Base-by-base conservation (phyloP, 2,113 vertebrate species). In the Solea solea region DNA sequence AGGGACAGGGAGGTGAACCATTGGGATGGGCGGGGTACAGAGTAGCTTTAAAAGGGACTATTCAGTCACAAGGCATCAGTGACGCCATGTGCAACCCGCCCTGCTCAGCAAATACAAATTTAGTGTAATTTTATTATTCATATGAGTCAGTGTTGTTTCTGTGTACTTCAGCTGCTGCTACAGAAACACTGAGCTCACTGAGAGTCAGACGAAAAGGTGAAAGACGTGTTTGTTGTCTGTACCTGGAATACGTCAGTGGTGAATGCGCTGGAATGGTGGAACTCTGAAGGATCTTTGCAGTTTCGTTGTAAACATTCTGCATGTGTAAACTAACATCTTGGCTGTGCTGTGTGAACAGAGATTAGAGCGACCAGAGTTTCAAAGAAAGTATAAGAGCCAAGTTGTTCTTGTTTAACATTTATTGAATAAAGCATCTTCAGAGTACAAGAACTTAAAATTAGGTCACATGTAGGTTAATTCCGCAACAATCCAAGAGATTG, bases 21-120 rank as follows among this genome's bases (percentile, higher is more conserved):
- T 52, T 60, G 15, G 68, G 66, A 21, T 80, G 68, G 69, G 81
- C 55, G 75, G 16, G 64, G 74, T 52, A 28, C 63, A 45, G 7
- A 78, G 46, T 51, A 46, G 52, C 64, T 56, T 72, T 64, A 34
- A 80, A 84, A 91, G 82, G 71, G 64, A 62, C 69, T 44, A 84
- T 90, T 93, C 82, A 91, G 71, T 51, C 40, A 59, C 11, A 60
- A 42, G 67, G 71, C 50, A 74, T 60, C 7, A 8, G 63, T 78
- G 51, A 71, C 48, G 64, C 62, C 80, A 79, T 63, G 34, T 14
- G 5, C 46, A 68, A 59, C 75, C 74, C 81, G 50, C 75, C 87
- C 80, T 56, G 70, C 34, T 76, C 55, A 53, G 55, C 76, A 93
- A 92, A 92, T 80, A 90, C 48, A 88, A 85, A 74, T 69, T 65